phyloP scores from a whole-genome alignment of 2,797 vertebrate species.

The Anguilla pacifica region DNA sequence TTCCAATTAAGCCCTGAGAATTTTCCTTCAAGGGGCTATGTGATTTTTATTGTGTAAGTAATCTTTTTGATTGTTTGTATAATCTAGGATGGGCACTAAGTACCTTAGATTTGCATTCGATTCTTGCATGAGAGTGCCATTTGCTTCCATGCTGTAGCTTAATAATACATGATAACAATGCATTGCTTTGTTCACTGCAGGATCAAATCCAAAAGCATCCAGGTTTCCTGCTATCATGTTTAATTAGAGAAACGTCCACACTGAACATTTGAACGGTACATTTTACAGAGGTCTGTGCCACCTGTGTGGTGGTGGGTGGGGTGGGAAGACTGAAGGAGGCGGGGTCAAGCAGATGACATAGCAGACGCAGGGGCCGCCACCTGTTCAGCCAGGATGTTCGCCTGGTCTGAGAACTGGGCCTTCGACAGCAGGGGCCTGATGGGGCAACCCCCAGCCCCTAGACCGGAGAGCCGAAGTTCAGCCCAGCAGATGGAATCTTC shows the following conservation, averaged over 20 bases:
- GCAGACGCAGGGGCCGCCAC: conserved; percentile 50
- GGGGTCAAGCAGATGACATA: conserved; percentile 42
- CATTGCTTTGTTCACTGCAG: not conserved
- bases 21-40: not conserved
- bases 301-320: not conserved
- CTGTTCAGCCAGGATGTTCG: conserved; percentile 55
- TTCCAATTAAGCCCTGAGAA: not conserved
- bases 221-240: too few relatives aligned
- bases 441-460: conserved; percentile 23
- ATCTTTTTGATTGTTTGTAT: not conserved
- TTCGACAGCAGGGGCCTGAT: conserved; percentile 31
- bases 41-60: not conserved
- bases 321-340: conserved; percentile 21
- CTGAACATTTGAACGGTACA: too few relatives aligned
- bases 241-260: too few relatives aligned
- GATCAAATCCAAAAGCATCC: not conserved
- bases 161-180: conserved; percentile 13
- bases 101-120: not conserved
- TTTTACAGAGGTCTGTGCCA: not conserved
- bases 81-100: not conserved
- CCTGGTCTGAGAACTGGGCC: conserved; percentile 39
- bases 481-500: conserved; percentile 57
- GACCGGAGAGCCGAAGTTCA: conserved; percentile 38
- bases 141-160: not conserved
- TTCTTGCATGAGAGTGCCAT: not conserved